phyloP scores from a whole-genome alignment of 2,113 vertebrate genomes.

The Butastur rufipennis region DNA sequence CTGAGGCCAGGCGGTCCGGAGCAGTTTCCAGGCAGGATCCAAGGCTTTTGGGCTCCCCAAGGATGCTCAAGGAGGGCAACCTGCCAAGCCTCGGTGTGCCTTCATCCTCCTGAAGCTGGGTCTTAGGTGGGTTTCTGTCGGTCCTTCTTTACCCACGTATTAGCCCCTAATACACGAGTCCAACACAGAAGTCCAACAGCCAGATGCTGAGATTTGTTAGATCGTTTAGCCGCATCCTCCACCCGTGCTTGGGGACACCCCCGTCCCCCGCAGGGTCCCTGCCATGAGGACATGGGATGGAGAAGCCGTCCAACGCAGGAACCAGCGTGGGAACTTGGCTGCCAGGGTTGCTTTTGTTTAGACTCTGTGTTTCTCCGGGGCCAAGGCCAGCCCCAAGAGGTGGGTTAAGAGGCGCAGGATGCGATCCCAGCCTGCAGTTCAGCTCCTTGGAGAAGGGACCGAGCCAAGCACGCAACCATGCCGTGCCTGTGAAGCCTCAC shows the following conservation, averaged over 20 bases:
- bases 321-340: neutral
- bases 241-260: accelerated
- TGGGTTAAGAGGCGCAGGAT: neutral
- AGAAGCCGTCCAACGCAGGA: neutral
- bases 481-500: accelerated
- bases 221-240: neutral
- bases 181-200: neutral
- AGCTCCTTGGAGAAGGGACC: neutral
- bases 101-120: neutral
- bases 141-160: neutral
- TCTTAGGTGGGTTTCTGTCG: neutral
- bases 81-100: neutral
- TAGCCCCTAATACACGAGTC: neutral
- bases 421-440: neutral
- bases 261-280: neutral
- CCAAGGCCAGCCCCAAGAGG: neutral
- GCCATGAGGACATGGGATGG: accelerated
- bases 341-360: neutral
- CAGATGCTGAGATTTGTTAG: neutral
- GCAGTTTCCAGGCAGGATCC: neutral
- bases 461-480: neutral
- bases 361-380: neutral
- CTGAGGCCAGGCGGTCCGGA: neutral
- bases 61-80: neutral
- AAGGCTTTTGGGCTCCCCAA: neutral